Evolutionary conservation across 1,140 invertebrate species (phyloP), one percentile per base, ranked within the genome.

Genomic region (Drosophila cardini): DNA sequence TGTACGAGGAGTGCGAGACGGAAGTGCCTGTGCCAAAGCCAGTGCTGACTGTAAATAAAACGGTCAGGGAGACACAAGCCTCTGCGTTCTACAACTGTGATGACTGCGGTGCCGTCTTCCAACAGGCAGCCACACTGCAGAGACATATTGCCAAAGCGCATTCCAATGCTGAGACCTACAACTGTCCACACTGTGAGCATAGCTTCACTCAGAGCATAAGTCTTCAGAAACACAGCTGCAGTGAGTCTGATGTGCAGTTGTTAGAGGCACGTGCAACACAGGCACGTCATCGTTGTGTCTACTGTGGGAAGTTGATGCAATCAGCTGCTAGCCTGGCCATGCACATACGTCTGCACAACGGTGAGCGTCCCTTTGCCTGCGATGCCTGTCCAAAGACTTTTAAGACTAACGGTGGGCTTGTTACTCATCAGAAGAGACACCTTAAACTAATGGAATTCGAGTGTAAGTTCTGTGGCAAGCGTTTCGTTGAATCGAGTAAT

Each of bases 341-440:
- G 55, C 98, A 99, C 93, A 97, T 99, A 95, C 94, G 98, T 87
- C 98, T 98, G 3, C 98, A 99, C 93, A 99, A 97, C 16, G 98
- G 98, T 7, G 98, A 99, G 94, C 98, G 98, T 89, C 98, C 98
- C 0, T 99, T 98, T 94, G 95, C 96, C 91, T 99, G 98, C 93
- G 96, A 95, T 68, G 95, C 97, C 84, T 98, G 97, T 91, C 95
- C 96, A 90, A 97, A 98, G 93, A 97, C 97, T 48, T 99, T 99
- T 94, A 98, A 69, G n/a, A 85, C 78, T 0, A 84, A 90, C n/a
- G 77, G 73, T 13, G 67, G 69, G 1, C 61, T 80, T 9, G 50
- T 72, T 1, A 53, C 18, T 1, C 83, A 80, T 18, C 52, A 55
- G 18, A 87, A 83, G 48, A 45, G 76, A 10, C 80, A 85, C 21